Base-by-base conservation (phyloP, 2,797 vertebrate species). In the Acipenser transmontanus region DNA sequence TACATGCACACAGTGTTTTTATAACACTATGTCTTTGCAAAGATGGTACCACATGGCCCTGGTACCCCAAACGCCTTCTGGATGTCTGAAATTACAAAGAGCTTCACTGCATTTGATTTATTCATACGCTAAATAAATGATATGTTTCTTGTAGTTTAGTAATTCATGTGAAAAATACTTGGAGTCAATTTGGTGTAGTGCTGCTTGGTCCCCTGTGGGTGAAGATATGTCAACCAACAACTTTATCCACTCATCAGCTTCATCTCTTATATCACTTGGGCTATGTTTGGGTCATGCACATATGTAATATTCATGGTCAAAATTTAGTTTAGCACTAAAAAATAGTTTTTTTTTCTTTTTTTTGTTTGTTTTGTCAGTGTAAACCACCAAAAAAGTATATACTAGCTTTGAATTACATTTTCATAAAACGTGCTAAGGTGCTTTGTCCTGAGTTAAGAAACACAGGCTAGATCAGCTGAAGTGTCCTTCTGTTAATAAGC, bases 121-220 rank as follows among this genome's bases (percentile, higher is more conserved):
- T 92, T 93, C 82, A 92, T 93, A 85, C 84, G 54, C 68, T 76
- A 61, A 34, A 77, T 95, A 69, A 92, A 94, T 93, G 86, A 92
- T 89, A 76, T 77, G 93, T 82, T 82, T 83, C 86, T 84, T 72
- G 84, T 86, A 91, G 86, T 90, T 91, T 77, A 85, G 88, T 84
- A 91, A 87, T 84, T 89, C 86, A 88, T 86, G 91, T 90, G 88
- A 89, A 92, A 89, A 87, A 87, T 83, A 89, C 87, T 92, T 87
- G 79, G 81, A 88, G 82, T 82, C 77, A 77, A 73, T 79, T 84
- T 71, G 75, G 77, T 80, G 84, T 74, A 75, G 75, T 77, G 71
- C 77, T 61, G 71, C 59, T 50, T 60, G 77, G 72, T 80, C 82
- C 82, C 78, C 68, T 5, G 73, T 54, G 86, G 81, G 54, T 7